Evolutionary conservation across 2,113 vertebrate species (phyloP), one percentile per base, ranked within the genome.

Genomic region (Salminus brasiliensis): DNA sequence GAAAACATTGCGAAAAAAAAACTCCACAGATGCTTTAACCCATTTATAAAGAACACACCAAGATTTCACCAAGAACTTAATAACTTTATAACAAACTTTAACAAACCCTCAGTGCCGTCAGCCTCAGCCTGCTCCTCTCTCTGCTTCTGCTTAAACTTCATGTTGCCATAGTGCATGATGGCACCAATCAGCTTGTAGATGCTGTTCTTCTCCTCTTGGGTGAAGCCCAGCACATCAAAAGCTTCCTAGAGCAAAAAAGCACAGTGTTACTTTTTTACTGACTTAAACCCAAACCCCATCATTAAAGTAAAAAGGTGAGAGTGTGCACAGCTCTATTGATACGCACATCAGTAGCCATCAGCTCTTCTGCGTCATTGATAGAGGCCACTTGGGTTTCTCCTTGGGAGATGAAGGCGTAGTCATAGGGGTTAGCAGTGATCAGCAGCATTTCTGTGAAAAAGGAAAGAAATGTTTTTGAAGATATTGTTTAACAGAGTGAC

Each of bases 91-190:
- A 34, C 7, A 2, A 18, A 63, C 25, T 2, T 43, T n/a, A 2
- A 18, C 79, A 27, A 21, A 95, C 94, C 93, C 80, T 95, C 94
- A 0, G 93, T 95, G 83, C 94, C 93, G 0, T 95, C 94, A 0
- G 94, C 89, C 71, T 95, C 94, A 0, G 94, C 94, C 85, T 94
- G 93, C 62, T 95, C 94, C 74, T 95, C 94, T 21, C 94, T 81
- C 77, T 94, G 94, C 78, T 95, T 95, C 85, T 92, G 90, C 84
- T 95, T 95, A 85, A 93, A 95, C 85, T 87, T 94, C 94, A 95
- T 94, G 86, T 95, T 95, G 5, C 93, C 94, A 0, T 90, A 92
- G 83, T 95, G 94, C 93, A 95, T 94, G 81, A 95, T 93, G 89
- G 94, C 89, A 0, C 92, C 92, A 0, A 84, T 92, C 74, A 95